Percentiles rank a stretch among this genome's conserved stretches.
Evolutionary conservation across 2,113 vertebrate genomes (phyloP).

Genomic region (Paramisgurnus dabryanus): DNA sequence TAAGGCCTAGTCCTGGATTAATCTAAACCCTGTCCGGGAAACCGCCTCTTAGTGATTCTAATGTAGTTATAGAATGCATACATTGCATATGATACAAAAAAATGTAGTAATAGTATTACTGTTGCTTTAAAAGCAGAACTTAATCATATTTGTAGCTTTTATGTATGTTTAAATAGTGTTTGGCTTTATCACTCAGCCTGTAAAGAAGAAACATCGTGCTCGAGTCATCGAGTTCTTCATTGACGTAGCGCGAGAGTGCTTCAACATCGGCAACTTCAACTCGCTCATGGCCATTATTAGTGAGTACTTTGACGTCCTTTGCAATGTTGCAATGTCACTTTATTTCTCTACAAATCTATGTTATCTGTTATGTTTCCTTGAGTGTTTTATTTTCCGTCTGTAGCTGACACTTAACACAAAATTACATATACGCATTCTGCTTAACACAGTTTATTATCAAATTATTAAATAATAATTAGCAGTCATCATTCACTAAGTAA

Average conservation of each 20-base stretch:
- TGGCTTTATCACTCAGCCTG: constrained; percentile 71
- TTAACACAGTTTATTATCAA: not conserved
- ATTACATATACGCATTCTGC: too few species aligned
- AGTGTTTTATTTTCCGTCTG: too few species aligned
- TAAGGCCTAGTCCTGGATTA: too few species aligned
- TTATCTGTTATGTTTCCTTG: too few species aligned
- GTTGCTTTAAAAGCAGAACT: not conserved
- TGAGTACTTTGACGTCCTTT: constrained; percentile 73
- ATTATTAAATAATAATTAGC: not conserved
- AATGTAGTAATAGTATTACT: not conserved
- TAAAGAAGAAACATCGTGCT: constrained; percentile 93
- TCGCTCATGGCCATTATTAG: constrained; percentile 98
- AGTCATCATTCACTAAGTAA: not conserved
- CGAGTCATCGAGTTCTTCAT: constrained; percentile 94
- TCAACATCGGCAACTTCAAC: constrained; percentile 98
- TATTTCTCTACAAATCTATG: constrained; percentile 22
- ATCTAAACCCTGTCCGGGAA: too few species aligned
- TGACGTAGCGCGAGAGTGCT: constrained; percentile 92
- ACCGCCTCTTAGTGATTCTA: not conserved
- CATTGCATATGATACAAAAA: too few species aligned
- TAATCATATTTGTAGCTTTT: not conserved
- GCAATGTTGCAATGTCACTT: not conserved
- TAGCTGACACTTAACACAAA: too few species aligned
- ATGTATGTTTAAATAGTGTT: not conserved
- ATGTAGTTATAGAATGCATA: not conserved